Evolutionary conservation across 2,797 vertebrate species (phyloP).

Genomic region (Fratercula arctica): DNA sequence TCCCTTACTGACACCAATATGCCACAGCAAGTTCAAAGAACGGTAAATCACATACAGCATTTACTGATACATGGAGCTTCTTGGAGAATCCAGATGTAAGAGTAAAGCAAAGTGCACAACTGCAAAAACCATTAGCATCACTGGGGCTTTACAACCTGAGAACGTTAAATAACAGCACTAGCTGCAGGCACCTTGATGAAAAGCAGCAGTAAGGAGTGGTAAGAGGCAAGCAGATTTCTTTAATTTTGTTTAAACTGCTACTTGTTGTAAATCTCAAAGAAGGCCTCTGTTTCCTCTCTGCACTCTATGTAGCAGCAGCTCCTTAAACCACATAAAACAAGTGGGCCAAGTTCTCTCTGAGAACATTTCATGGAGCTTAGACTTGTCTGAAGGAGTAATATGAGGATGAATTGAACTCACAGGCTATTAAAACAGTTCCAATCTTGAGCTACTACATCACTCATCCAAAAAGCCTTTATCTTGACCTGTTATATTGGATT

Average conservation of each 20-base stretch:
- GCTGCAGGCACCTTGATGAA: background rate
- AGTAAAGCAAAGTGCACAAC: background rate
- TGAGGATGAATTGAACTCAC: background rate
- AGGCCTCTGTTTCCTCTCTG: background rate
- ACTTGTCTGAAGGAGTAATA: background rate
- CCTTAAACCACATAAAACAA: background rate
- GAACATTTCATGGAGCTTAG: background rate
- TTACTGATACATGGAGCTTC: background rate
- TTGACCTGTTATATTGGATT: background rate
- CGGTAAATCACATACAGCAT: background rate
- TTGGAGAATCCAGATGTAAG: background rate
- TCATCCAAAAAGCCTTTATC: background rate
- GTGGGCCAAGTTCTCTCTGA: background rate
- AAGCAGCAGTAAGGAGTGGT: background rate
- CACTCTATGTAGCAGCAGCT: background rate
- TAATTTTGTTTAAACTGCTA: background rate
- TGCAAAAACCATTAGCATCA: constrained; percentile 21
- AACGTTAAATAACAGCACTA: background rate
- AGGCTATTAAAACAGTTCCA: background rate
- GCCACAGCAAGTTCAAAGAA: background rate
- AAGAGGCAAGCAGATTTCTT: background rate
- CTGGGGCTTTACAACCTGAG: background rate
- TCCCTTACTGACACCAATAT: background rate
- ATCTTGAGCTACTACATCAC: background rate
- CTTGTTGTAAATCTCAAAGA: background rate